These are phyloP conservation scores for Scaptomyza hsui DNA, from an alignment of 1,140 invertebrate species.

Conservation along the genomic window DNA sequence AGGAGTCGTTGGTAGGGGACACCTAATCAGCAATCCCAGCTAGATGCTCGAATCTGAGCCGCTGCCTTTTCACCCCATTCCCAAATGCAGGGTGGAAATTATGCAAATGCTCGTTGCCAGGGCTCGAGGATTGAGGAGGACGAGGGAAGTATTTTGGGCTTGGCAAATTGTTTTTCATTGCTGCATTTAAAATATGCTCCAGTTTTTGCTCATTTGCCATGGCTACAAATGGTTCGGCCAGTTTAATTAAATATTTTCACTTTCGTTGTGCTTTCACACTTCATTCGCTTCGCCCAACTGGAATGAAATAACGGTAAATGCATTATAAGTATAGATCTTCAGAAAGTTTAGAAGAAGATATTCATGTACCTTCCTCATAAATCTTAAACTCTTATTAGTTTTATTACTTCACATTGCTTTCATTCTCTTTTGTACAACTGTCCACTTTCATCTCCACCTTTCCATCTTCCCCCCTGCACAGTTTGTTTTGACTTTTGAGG, in stretches of 20 bases:
- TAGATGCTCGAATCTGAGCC: constrained; percentile 48
- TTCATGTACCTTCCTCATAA: too few species aligned
- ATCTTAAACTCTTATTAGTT: constrained; percentile 2
- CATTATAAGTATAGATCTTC: background rate
- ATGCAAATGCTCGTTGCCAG: constrained; percentile 55
- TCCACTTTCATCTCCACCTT: background rate
- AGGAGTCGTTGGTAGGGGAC: constrained; percentile 17
- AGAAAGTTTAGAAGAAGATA: too few species aligned
- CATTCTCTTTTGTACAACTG: background rate
- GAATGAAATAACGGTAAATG: background rate
- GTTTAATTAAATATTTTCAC: constrained; percentile 58
- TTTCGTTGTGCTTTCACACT: constrained; percentile 22
- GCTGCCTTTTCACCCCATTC: constrained; percentile 22
- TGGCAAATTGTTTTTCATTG: constrained; percentile 62
- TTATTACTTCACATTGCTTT: constrained; percentile 3
- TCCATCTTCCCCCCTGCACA: background rate
- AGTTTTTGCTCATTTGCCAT: constrained; percentile 50
- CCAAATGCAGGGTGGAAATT: constrained; percentile 55
- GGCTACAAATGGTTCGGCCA: constrained; percentile 46
- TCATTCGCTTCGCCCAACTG: background rate
- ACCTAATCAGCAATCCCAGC: constrained; percentile 63
- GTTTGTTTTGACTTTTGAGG: constrained; percentile 10
- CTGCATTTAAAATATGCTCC: constrained; percentile 66
- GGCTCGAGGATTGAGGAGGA: background rate
- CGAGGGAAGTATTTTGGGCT: background rate